Evolutionary conservation across 1,140 invertebrate genomes (phyloP).

Genomic region (Zaprionus inermis): DNA sequence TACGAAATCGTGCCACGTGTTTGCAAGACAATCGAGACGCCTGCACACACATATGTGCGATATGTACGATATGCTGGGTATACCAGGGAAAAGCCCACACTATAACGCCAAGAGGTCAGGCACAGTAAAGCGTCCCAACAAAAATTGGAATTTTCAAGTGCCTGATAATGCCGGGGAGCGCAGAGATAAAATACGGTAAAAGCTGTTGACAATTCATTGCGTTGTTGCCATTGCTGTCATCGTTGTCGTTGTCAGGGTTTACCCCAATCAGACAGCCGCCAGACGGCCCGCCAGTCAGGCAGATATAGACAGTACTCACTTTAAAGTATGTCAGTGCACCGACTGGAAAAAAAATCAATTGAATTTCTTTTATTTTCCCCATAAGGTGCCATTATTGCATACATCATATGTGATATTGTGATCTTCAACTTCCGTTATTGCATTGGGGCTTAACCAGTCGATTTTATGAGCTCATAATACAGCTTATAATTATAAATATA

Average conservation of each 20-base stretch:
- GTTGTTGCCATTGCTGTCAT: no score
- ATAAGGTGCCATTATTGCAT: conserved; percentile 13
- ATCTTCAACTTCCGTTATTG: conserved; percentile 47
- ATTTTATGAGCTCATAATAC: conserved; percentile 31
- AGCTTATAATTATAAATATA: conserved; percentile 5
- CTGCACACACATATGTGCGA: background rate
- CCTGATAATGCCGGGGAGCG: conserved; percentile 24
- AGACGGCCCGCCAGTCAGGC: background rate
- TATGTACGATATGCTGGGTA: background rate
- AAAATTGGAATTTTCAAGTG: conserved; percentile 30
- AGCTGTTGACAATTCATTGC: conserved; percentile 42
- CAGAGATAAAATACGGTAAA: conserved; percentile 44
- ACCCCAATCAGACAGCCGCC: conserved; percentile 19
- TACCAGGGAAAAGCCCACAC: conserved; percentile 33
- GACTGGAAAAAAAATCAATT: conserved; percentile 23
- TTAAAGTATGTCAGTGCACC: conserved; percentile 26
- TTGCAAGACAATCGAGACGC: conserved; percentile 11
- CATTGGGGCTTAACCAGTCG: conserved; percentile 19
- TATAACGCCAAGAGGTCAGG: conserved; percentile 36
- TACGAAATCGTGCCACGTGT: conserved; percentile 38
- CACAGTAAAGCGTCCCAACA: conserved; percentile 23
- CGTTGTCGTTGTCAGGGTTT: conserved; percentile 28
- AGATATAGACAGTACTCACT: background rate
- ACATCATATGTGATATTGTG: background rate
- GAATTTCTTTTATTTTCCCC: conserved; percentile 14